Base-by-base conservation (phyloP, 2,113 vertebrate species). In the Stercorarius parasiticus region DNA sequence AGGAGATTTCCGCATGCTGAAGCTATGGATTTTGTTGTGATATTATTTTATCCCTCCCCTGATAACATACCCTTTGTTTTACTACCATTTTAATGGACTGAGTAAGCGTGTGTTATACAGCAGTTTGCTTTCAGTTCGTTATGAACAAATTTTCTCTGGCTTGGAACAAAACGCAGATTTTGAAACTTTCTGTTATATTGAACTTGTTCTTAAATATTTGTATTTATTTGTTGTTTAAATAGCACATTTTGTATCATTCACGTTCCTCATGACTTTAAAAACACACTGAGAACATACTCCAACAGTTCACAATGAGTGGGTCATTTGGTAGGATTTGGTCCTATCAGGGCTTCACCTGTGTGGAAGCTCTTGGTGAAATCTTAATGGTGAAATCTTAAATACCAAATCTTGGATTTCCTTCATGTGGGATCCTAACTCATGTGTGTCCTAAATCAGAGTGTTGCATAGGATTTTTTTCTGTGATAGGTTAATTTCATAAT, bases 41-140 rank as follows among this genome's bases (percentile, higher is more conserved):
- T 32, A 8, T 15, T 56, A n/a, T 14, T 12, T 11, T 10, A 5
- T 2, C 2, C 4, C 9, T 23, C 21, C 17, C 49, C 6, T 30
- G 15, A 25, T 20, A 70, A 61, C 38, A 21, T 34, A 21, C 12
- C 27, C 53, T 79, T 45, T 79, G 38, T 79, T 50, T 86, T 13
- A 10, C 15, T 77, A 17, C 9, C 10, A 22, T 71, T 88, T 34
- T 13, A 55, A 29, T 40, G 29, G 47, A 19, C 50, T 20, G n/a
- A n/a, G 25, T 30, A 56, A 42, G 50, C 5, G 0, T 17, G 29
- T 25, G 40, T 53, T 53, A 49, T 16, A 26, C 42, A 49, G 34
- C 16, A 16, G 16, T 72, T 88, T 30, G 19, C 36, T 76, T 82
- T 69, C 38, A 45, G 34, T 43, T 19, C 1, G 1, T 47, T 40